Percentiles rank a stretch among this genome's conserved stretches.
Evolutionary conservation across 2,113 vertebrate genomes (phyloP).

Genomic region (Heterocephalus glaber): DNA sequence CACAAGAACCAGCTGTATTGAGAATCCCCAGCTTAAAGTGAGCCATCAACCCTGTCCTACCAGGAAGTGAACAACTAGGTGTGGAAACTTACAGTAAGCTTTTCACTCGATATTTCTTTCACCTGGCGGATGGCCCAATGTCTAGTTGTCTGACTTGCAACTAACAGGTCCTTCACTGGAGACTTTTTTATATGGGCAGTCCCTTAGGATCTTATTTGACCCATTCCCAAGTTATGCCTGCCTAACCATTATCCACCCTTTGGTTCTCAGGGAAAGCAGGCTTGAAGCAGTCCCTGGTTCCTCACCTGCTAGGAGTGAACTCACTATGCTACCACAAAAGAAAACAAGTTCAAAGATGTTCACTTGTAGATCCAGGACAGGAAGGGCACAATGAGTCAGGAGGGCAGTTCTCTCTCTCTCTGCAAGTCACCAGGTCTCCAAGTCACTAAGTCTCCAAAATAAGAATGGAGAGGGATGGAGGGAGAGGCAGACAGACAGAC

Average conservation of each 20-base stretch:
- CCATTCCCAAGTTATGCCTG: neutral
- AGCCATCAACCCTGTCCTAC: neutral
- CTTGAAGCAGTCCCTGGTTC: neutral
- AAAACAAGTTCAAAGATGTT: neutral
- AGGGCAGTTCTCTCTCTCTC: neutral
- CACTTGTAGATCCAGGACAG: neutral
- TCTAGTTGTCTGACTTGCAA: neutral
- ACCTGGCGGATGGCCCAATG: neutral
- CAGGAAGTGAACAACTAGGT: neutral
- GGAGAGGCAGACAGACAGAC: neutral
- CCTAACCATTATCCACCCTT: neutral
- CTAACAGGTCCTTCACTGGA: neutral
- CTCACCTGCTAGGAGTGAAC: neutral
- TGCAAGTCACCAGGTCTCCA: no score
- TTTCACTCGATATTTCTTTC: neutral
- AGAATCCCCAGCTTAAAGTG: neutral
- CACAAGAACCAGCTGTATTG: neutral
- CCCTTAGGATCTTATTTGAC: neutral
- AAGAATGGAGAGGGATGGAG: neutral
- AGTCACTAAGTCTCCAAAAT: no score
- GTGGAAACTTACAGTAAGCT: neutral
- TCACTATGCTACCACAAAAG: neutral
- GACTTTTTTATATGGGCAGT: neutral
- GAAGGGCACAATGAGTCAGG: neutral
- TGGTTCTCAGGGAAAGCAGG: neutral